Evolutionary conservation across 1,140 invertebrate genomes (phyloP).

Genomic region (Bombus pyrosoma): DNA sequence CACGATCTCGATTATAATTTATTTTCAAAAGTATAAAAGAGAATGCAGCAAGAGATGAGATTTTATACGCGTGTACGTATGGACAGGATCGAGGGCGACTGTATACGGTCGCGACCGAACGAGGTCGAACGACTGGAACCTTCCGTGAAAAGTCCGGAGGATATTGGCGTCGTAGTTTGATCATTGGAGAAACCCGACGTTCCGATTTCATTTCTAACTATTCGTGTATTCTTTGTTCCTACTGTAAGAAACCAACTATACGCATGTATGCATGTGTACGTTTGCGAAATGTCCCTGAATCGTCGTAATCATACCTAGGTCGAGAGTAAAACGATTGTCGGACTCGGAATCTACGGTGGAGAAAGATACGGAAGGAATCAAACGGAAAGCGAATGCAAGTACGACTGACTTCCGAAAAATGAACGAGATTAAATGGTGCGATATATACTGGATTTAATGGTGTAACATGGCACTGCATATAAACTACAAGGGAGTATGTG

Average conservation of each 20-base stretch:
- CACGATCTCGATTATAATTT: neutral
- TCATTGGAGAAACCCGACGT: slow-evolving; percentile 10
- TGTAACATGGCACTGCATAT: neutral
- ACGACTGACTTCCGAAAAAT: neutral
- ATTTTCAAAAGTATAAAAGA: neutral
- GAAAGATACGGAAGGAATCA: too few relatives aligned
- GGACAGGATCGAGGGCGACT: slow-evolving; percentile 50
- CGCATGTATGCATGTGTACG: neutral
- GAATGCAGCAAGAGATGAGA: neutral
- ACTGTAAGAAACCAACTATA: neutral
- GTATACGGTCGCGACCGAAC: slow-evolving; percentile 46
- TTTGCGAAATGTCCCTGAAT: neutral
- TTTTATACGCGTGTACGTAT: slow-evolving; percentile 7
- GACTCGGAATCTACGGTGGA: too few relatives aligned
- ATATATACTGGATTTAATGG: neutral
- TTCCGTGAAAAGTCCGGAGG: slow-evolving; percentile 44
- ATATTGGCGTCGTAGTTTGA: slow-evolving; percentile 5
- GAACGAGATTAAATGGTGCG: neutral
- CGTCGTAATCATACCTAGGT: neutral
- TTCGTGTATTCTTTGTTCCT: neutral
- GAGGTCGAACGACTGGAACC: slow-evolving; percentile 68
- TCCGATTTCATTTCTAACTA: slow-evolving; percentile 1
- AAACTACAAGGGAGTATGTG: neutral
- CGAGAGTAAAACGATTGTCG: too few relatives aligned
- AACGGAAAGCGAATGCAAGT: too few relatives aligned